phyloP scores from a whole-genome alignment of 1,140 invertebrate genomes.

The Brachionus paranguensis region DNA sequence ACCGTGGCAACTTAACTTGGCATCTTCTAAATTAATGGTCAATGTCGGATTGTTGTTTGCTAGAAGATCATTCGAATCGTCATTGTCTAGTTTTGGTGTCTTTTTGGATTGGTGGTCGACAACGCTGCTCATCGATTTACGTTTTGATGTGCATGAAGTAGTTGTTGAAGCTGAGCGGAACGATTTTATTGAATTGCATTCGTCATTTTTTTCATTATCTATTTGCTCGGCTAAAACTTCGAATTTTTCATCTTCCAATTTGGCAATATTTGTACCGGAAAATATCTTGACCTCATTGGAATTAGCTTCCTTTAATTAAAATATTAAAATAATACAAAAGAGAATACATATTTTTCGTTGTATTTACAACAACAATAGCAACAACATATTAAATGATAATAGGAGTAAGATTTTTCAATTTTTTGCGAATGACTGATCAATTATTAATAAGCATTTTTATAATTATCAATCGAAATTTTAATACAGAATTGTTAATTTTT shows the following conservation, averaged over 20 bases:
- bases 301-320: neutral
- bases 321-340: neutral
- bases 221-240: neutral
- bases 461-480: too few relatives aligned
- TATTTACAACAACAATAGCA: too few relatives aligned
- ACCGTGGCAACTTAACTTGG: neutral
- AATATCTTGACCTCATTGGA: neutral
- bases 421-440: too few relatives aligned
- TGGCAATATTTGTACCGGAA: neutral
- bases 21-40: constrained; percentile 1
- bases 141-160: neutral
- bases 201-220: neutral
- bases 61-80: neutral
- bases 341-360: neutral
- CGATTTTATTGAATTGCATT: neutral
- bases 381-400: too few relatives aligned
- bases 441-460: too few relatives aligned
- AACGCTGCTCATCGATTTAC: neutral
- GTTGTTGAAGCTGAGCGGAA: neutral
- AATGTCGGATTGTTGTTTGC: neutral
- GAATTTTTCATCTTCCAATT: neutral
- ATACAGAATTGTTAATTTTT: too few relatives aligned
- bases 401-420: too few relatives aligned
- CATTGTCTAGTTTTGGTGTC: neutral
- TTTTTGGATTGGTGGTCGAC: neutral